Percentiles rank a stretch among this genome's conserved stretches.
These are phyloP conservation scores for Nibea coibor DNA, from an alignment of 2,113 vertebrate genomes.

Conservation along the genomic window DNA sequence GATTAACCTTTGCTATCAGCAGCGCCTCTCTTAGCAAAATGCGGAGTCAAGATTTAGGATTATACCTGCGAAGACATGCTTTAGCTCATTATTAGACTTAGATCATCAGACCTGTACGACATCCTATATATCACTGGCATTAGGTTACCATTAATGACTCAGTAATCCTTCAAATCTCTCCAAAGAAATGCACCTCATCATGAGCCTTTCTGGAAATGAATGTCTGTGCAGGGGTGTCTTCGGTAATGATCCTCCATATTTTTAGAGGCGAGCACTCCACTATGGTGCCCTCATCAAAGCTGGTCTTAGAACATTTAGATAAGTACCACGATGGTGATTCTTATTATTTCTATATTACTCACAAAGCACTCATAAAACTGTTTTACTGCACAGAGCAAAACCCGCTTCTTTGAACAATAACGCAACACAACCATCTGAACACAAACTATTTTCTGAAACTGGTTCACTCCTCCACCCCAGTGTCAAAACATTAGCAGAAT, in stretches of 20 bases:
- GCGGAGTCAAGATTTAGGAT: constrained; percentile 60
- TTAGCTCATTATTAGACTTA: constrained; percentile 69
- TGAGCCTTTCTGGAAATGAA: constrained; percentile 54
- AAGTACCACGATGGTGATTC: constrained; percentile 23
- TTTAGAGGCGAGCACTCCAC: constrained; percentile 37
- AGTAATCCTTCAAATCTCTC: constrained; percentile 69
- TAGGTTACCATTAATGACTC: constrained; percentile 65
- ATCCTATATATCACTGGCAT: constrained; percentile 55
- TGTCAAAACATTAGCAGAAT: background rate
- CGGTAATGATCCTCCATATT: constrained; percentile 55
- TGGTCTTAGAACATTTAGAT: constrained; percentile 33
- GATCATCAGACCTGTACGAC: constrained; percentile 56
- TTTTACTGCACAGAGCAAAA: background rate
- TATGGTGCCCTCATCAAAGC: constrained; percentile 45
- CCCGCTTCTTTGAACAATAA: too few relatives aligned
- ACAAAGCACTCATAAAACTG: constrained; percentile 8
- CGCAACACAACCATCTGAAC: background rate
- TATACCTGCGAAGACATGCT: constrained; percentile 60
- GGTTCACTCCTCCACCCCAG: background rate
- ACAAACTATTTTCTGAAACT: background rate
- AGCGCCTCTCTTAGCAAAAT: constrained; percentile 45
- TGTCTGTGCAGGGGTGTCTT: constrained; percentile 48
- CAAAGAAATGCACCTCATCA: constrained; percentile 57
- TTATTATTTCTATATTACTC: constrained; percentile 38
- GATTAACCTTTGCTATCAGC: constrained; percentile 67